These are phyloP conservation scores for Triplophysa dalaica DNA, from an alignment of 2,113 vertebrate genomes.

Conservation along the genomic window DNA sequence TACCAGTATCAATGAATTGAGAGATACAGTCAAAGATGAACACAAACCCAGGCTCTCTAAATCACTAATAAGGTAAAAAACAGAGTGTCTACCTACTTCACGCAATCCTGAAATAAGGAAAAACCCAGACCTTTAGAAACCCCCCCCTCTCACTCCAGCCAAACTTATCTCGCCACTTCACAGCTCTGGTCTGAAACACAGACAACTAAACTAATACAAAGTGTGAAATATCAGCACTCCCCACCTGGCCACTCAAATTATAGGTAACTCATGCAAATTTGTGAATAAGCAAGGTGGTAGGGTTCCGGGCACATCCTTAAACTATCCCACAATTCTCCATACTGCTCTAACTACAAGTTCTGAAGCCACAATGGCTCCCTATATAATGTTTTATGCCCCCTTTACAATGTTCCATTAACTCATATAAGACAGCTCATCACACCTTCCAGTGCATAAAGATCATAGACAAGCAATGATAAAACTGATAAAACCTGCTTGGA, in stretches of 20 bases:
- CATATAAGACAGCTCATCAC: not conserved
- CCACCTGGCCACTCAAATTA: not conserved
- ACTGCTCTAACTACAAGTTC: conserved; percentile 16
- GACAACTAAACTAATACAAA: no score
- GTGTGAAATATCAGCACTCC: not conserved
- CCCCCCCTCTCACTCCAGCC: no score
- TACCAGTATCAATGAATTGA: not conserved
- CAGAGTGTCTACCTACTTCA: not conserved
- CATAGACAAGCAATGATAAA: not conserved
- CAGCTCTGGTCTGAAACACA: no score
- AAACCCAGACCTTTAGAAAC: not conserved
- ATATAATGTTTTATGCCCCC: not conserved
- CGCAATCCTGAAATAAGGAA: not conserved
- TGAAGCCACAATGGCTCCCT: conserved; percentile 28
- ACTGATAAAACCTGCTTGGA: conserved; percentile 16
- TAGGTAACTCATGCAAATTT: not conserved
- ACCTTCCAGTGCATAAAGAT: not conserved
- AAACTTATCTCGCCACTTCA: no score
- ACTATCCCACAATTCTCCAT: not conserved
- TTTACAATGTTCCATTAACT: conserved; percentile 13
- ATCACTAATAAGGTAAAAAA: not conserved
- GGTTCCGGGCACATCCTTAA: not conserved
- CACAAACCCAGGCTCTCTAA: not conserved
- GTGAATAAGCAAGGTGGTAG: not conserved
- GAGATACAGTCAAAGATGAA: not conserved